Percentiles rank a stretch among this genome's conserved stretches.
Conservation (phyloP, 2,888 invertebrate species). For the Synanthedon myopaeformis region DNA sequence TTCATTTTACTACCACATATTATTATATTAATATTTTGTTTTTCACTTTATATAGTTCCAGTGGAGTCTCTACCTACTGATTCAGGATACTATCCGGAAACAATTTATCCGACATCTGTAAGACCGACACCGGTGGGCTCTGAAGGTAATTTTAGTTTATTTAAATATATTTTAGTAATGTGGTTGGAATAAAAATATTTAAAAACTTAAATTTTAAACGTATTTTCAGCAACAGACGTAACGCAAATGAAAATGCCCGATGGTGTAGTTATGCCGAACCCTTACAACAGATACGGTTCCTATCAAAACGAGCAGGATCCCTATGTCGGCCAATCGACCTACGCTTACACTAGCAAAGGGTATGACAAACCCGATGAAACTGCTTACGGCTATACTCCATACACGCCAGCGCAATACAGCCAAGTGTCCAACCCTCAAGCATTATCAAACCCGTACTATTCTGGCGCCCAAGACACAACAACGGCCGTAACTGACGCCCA, state of each 20-base stretch:
- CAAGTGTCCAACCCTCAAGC: slow-evolving; percentile 37
- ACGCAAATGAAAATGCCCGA: slow-evolving; percentile 48
- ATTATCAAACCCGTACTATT: slow-evolving; percentile 46
- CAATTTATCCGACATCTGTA: slow-evolving; percentile 72
- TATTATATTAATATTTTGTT: not conserved
- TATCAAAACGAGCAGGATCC: slow-evolving; percentile 33
- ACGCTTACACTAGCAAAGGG: slow-evolving; percentile 31
- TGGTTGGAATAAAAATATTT: not conserved
- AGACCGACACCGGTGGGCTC: slow-evolving; percentile 81
- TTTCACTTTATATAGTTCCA: slow-evolving; percentile 18
- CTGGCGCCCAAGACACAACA: slow-evolving; percentile 35
- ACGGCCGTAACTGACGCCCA: slow-evolving; percentile 44
- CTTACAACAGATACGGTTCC: slow-evolving; percentile 33
- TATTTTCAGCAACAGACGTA: slow-evolving; percentile 44
- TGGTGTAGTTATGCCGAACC: slow-evolving; percentile 41
- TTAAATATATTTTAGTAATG: too few relatives aligned
- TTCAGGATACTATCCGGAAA: slow-evolving; percentile 46
- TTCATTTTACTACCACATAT: not conserved
- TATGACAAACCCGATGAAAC: slow-evolving; percentile 36
- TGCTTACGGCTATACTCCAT: slow-evolving; percentile 35
- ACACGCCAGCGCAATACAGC: slow-evolving; percentile 44
- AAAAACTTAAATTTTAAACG: not conserved
- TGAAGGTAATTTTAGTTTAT: slow-evolving; percentile 55
- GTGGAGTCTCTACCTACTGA: slow-evolving; percentile 38
- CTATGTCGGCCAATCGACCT: slow-evolving; percentile 28